Evolutionary conservation across 2,888 invertebrate species (phyloP).

Genomic region (Cheilosia vernalis): DNA sequence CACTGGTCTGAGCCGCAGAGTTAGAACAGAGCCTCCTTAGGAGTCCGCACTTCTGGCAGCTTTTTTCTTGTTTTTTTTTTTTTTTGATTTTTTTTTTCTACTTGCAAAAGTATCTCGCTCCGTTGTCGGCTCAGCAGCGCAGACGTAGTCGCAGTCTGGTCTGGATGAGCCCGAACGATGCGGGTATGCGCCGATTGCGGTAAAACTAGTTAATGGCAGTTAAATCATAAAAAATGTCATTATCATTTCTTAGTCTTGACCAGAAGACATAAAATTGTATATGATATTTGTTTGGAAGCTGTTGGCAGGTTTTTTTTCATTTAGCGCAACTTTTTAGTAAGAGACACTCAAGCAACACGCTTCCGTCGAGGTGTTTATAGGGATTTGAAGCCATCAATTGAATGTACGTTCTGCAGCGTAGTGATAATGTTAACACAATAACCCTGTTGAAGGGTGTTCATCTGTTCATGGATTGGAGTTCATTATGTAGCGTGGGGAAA

Average conservation of each 20-base stretch:
- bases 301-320: neutral
- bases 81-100: neutral
- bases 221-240: slow-evolving; percentile 75
- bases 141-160: slow-evolving; percentile 42
- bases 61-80: slow-evolving; percentile 21
- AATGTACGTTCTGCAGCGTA: neutral
- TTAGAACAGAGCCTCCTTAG: slow-evolving; percentile 50
- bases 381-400: slow-evolving; percentile 6
- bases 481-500: slow-evolving; percentile 37
- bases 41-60: slow-evolving; percentile 43
- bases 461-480: slow-evolving; percentile 12
- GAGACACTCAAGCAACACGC: neutral
- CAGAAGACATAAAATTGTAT: slow-evolving; percentile 60
- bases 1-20: slow-evolving; percentile 45
- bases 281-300: slow-evolving; percentile 61
- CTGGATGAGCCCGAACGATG: slow-evolving; percentile 46
- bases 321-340: neutral
- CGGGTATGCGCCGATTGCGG: slow-evolving; percentile 61
- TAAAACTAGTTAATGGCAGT: slow-evolving; percentile 74
- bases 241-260: slow-evolving; percentile 73
- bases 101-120: slow-evolving; percentile 14
- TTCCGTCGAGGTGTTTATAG: slow-evolving; percentile 25
- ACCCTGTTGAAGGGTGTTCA: neutral
- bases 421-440: slow-evolving; percentile 2
- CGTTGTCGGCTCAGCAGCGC: slow-evolving; percentile 31